Base-by-base conservation (phyloP, 2,113 vertebrate genomes). In the Vombatus ursinus region DNA sequence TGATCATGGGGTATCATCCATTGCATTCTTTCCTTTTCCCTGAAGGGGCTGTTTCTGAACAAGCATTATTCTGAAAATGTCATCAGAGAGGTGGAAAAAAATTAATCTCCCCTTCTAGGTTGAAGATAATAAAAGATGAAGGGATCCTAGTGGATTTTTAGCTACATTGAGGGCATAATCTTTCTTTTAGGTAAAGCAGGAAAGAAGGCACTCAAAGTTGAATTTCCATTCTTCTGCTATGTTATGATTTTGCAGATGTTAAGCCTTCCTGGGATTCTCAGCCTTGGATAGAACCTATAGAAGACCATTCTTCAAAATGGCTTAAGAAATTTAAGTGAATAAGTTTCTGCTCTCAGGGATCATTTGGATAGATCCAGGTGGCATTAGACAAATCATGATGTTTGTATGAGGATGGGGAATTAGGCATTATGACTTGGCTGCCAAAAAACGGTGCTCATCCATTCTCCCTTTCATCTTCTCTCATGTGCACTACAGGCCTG, bases 61-160 rank as follows among this genome's bases (percentile, higher is more conserved):
- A 93, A 97, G 97, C 96, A 96, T 96, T 98, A 97, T 94, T 96
- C 96, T 97, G 96, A 97, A 98, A 98, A 98, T 95, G 94, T 97
- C 98, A 98, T 97, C 97, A 96, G 90, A 97, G 95, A 98, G 90
- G 94, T 97, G 91, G 95, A 98, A 97, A 97, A 98, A 98, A 93
- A 93, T 92, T 92, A 52, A 51, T 52, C 95, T 93, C 50, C 0
- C 10, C 94, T 94, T 98, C 95, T 96, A 97, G 97, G 93, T 94
- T 24, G 19, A 97, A 97, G 97, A 4, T 96, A 98, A 95, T 93
- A 97, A 96, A 98, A 96, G 89, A 96, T 11, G 24, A 94, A 96
- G 93, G 92, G 5, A 97, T 97, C 37, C 19, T 92, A 25, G 96
- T 95, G 89, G 91, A 77, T 94, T 98, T 98, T 97, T 68, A 94